phyloP scores from a whole-genome alignment of 2,113 vertebrate species.

The Charina bottae region DNA sequence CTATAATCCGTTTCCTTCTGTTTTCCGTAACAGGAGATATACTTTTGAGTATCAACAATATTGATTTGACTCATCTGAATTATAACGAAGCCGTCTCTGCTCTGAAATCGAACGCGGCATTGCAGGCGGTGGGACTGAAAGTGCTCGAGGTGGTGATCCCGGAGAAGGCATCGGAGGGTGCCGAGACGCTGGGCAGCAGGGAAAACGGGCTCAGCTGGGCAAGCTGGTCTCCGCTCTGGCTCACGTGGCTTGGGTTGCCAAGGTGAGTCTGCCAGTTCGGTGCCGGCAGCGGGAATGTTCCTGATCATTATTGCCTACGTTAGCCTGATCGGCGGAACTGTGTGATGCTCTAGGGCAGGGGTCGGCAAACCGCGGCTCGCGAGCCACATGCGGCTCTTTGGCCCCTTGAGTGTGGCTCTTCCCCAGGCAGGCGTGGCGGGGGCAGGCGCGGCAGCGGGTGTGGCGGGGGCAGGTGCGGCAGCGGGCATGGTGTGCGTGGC shows the following conservation, averaged over 20 bases:
- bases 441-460: too few species aligned
- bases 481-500: too few species aligned
- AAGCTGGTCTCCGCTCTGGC: conserved; percentile 88
- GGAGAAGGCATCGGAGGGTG: conserved; percentile 59
- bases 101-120: conserved; percentile 87
- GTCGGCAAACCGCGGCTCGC: too few species aligned
- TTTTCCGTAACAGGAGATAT: conserved; percentile 79
- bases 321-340: neutral
- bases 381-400: too few species aligned
- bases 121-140: conserved; percentile 80
- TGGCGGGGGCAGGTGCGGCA: too few species aligned
- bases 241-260: conserved; percentile 87
- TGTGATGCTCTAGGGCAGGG: neutral
- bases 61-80: conserved; percentile 86
- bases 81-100: conserved; percentile 88
- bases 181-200: conserved; percentile 74
- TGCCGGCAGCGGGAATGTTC: neutral
- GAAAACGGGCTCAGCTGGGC: conserved; percentile 83
- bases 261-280: conserved; percentile 69
- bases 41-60: conserved; percentile 87
- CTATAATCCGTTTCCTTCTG: neutral
- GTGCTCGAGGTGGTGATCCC: conserved; percentile 79
- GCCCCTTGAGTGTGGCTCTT: too few species aligned
- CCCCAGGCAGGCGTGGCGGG: too few species aligned
- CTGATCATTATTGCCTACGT: neutral